Evolutionary conservation across 2,888 invertebrate genomes (phyloP).

Genomic region (Campoletis raptor): DNA sequence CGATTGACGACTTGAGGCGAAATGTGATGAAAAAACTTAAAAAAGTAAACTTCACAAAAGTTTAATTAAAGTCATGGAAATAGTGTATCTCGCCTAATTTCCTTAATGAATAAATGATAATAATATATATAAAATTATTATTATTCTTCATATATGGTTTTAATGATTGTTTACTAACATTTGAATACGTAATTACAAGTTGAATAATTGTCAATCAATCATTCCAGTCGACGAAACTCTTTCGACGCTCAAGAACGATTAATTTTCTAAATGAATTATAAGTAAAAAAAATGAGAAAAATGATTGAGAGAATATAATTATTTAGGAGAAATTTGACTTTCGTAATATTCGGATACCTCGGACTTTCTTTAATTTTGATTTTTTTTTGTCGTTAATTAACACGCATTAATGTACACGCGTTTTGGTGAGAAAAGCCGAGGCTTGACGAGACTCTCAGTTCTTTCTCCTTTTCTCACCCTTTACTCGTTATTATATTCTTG

Average conservation of each 20-base stretch:
- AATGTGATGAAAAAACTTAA: neutral
- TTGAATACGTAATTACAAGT: neutral
- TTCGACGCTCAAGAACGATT: neutral
- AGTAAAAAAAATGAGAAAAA: neutral
- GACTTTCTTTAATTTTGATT: neutral
- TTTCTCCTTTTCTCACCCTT: constrained; percentile 68
- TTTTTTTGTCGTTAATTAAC: constrained; percentile 29
- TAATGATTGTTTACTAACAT: neutral
- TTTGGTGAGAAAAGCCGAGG: neutral
- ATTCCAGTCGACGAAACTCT: neutral
- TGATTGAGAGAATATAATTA: constrained; percentile 1
- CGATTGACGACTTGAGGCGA: neutral
- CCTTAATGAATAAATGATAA: neutral
- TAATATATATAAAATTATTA: neutral
- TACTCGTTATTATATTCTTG: constrained; percentile 82
- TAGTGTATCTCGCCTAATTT: neutral
- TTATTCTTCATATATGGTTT: neutral
- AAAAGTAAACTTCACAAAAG: neutral
- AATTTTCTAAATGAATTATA: neutral
- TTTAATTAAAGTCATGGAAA: constrained; percentile 13
- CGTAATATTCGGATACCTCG: neutral
- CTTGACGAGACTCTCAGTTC: constrained; percentile 42
- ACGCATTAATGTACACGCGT: neutral
- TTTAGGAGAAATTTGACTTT: neutral
- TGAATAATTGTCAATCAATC: constrained; percentile 22